Conservation (phyloP, 2,888 invertebrate genomes). For the Pantelozetes paolii region DNA sequence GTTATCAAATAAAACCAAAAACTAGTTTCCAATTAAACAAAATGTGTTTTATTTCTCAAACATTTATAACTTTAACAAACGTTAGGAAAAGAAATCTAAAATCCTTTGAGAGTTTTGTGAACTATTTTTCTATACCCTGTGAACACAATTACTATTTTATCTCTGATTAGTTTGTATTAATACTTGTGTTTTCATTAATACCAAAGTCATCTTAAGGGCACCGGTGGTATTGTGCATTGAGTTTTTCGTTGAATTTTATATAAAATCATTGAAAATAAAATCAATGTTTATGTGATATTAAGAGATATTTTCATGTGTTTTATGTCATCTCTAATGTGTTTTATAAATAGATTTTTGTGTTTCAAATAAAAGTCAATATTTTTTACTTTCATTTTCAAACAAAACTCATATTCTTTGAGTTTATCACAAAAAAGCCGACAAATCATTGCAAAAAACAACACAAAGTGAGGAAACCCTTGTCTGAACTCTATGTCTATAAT, state of each 20-base stretch:
- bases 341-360: no score
- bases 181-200: neutral
- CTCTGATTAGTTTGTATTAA: neutral
- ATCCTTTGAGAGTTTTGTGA: neutral
- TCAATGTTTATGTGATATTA: neutral
- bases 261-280: no score
- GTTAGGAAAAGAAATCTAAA: neutral
- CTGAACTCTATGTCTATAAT: neutral
- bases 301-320: neutral
- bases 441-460: conserved; percentile 13
- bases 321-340: no score
- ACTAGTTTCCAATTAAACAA: neutral
- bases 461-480: neutral
- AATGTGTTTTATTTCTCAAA: neutral
- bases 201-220: neutral
- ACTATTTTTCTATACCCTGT: neutral
- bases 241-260: no score
- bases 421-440: neutral
- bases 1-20: no score
- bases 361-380: neutral
- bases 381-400: neutral
- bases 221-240: no score
- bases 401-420: no score
- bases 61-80: neutral
- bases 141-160: neutral